These are phyloP conservation scores for Podotricha telesiphe DNA, from an alignment of 2,888 invertebrate genomes.

Conservation along the genomic window DNA sequence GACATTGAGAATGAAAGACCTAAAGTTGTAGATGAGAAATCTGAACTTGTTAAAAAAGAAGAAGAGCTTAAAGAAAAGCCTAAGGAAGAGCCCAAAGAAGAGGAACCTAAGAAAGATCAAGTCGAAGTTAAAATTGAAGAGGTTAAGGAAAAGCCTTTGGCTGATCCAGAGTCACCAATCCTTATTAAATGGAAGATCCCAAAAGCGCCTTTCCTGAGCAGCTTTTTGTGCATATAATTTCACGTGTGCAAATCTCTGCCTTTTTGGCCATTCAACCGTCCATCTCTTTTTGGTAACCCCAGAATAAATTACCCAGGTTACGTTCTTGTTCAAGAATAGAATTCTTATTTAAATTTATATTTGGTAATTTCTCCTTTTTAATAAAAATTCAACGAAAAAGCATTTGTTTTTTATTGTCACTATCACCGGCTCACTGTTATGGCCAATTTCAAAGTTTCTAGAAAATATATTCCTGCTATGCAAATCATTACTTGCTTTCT, in stretches of 20 bases:
- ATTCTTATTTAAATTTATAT: neutral
- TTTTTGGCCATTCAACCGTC: conserved; percentile 20
- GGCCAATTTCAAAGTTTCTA: too few relatives aligned
- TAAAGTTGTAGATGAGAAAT: conserved; percentile 9
- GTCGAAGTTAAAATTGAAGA: conserved; percentile 22
- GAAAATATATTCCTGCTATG: too few relatives aligned
- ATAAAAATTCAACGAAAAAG: neutral
- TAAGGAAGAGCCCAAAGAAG: neutral
- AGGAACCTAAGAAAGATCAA: conserved; percentile 11
- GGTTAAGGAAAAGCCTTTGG: conserved; percentile 24
- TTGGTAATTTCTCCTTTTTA: neutral
- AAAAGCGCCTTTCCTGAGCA: conserved; percentile 23
- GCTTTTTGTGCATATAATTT: too few relatives aligned
- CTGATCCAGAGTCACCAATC: conserved; percentile 8
- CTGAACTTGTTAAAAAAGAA: neutral
- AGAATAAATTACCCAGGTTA: conserved; percentile 19
- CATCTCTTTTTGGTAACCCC: conserved; percentile 1
- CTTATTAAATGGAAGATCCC: conserved; percentile 26
- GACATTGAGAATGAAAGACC: neutral
- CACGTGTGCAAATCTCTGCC: neutral
- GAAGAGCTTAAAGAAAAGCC: neutral
- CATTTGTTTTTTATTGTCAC: neutral
- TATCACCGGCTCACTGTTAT: too few relatives aligned
- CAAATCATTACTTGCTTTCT: too few relatives aligned
- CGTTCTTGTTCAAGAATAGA: conserved; percentile 5